Conservation (phyloP, 2,888 invertebrate genomes). For the Athalia rosae region DNA sequence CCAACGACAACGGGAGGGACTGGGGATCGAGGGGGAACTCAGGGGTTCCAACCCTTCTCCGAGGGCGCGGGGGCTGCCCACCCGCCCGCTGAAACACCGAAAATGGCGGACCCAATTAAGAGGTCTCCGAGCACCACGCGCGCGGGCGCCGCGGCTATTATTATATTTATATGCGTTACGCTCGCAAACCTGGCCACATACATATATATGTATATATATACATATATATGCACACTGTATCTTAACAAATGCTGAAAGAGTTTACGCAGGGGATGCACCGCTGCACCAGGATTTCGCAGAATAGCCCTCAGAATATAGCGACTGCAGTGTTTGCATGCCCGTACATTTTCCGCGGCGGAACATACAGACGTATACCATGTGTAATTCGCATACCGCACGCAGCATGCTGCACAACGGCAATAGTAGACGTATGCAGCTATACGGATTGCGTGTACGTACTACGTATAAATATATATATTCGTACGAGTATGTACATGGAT, state of each 20-base stretch:
- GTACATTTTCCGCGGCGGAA: slow-evolving; percentile 11
- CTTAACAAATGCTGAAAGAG: slow-evolving; percentile 15
- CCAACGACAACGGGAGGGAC: slow-evolving; percentile 53
- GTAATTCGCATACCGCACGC: not conserved
- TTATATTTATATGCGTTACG: slow-evolving; percentile 19
- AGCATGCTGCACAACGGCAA: too few species aligned
- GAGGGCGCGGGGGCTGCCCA: slow-evolving; percentile 54
- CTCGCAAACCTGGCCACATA: not conserved
- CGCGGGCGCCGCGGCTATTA: slow-evolving; percentile 35
- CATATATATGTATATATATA: too few species aligned
- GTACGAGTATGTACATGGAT: not conserved
- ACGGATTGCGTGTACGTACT: not conserved
- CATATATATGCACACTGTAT: slow-evolving; percentile 3
- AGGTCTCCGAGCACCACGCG: slow-evolving; percentile 52
- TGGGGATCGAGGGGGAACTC: slow-evolving; percentile 44
- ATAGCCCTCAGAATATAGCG: slow-evolving; percentile 31
- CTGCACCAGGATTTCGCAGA: not conserved
- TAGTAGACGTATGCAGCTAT: not conserved
- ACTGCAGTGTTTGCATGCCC: slow-evolving; percentile 7
- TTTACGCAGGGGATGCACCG: slow-evolving; percentile 11
- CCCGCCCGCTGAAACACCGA: slow-evolving; percentile 62
- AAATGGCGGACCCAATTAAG: slow-evolving; percentile 74
- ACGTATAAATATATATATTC: not conserved
- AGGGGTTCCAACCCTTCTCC: slow-evolving; percentile 67
- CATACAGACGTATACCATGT: not conserved